Percentiles rank a stretch among this genome's conserved stretches.
Evolutionary conservation across 2,888 invertebrate species (phyloP).

Genomic region (Tetragonula carbonaria): DNA sequence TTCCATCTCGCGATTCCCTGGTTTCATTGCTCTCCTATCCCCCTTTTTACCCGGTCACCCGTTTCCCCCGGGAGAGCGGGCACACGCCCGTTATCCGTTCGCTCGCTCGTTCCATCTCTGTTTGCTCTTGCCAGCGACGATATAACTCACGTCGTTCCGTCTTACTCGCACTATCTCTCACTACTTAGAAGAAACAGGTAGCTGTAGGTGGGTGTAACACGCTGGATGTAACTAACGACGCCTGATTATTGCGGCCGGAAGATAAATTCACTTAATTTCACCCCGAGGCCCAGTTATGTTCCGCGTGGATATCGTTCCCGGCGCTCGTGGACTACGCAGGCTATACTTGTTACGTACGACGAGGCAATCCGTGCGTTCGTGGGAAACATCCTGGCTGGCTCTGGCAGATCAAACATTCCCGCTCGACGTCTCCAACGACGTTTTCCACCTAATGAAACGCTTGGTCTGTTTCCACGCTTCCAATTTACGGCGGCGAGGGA

Average conservation of each 20-base stretch:
- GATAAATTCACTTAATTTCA: slow-evolving; percentile 77
- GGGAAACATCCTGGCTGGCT: not conserved
- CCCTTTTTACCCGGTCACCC: slow-evolving; percentile 5
- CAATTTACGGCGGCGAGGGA: slow-evolving; percentile 18
- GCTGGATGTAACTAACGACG: slow-evolving; percentile 69
- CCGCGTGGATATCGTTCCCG: slow-evolving; percentile 18
- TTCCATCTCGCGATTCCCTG: slow-evolving; percentile 11
- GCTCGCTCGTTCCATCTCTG: slow-evolving; percentile 20
- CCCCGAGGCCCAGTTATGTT: slow-evolving; percentile 56
- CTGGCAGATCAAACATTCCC: slow-evolving; percentile 1
- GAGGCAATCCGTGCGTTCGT: slow-evolving; percentile 26
- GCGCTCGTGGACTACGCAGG: too few relatives aligned
- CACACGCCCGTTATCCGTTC: slow-evolving; percentile 25
- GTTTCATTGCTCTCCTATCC: slow-evolving; percentile 14
- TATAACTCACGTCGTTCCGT: slow-evolving; percentile 15
- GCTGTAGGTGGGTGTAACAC: not conserved
- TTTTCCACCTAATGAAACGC: slow-evolving; percentile 44
- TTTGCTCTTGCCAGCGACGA: slow-evolving; percentile 21
- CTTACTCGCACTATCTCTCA: slow-evolving; percentile 5
- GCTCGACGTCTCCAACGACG: slow-evolving; percentile 13
- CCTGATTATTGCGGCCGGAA: slow-evolving; percentile 75
- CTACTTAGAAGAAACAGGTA: slow-evolving; percentile 19
- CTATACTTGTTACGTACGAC: too few relatives aligned
- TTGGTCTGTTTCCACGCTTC: not conserved
- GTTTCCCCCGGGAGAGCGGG: slow-evolving; percentile 9